These are phyloP conservation scores for Ploceus nigricollis DNA, from an alignment of 2,113 vertebrate genomes.

Conservation along the genomic window DNA sequence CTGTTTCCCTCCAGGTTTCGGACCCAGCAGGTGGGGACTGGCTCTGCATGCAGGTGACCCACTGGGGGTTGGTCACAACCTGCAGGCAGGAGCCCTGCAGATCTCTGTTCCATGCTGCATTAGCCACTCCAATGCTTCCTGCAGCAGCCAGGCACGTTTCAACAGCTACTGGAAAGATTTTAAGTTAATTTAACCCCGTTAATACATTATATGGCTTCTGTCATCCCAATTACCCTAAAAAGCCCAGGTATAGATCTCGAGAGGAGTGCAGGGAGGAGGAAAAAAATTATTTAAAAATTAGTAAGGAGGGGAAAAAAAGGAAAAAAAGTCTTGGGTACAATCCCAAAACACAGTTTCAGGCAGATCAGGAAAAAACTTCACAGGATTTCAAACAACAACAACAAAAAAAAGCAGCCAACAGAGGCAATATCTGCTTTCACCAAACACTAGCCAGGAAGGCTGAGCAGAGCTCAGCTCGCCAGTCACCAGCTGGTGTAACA, in stretches of 20 bases:
- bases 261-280: neutral
- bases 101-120: neutral
- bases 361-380: neutral
- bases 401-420: neutral
- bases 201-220: neutral
- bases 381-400: neutral
- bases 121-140: neutral
- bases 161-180: neutral
- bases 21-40: neutral
- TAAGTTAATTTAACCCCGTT: neutral
- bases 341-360: neutral
- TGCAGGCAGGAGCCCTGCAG: neutral
- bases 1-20: neutral
- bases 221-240: slow-evolving; percentile 8
- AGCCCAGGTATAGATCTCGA: neutral
- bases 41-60: neutral
- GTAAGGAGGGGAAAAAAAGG: fast-evolving
- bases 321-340: neutral
- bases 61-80: neutral
- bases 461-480: neutral
- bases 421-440: neutral
- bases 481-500: neutral
- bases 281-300: neutral
- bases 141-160: neutral
- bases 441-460: neutral